These are phyloP conservation scores for Drosophila picticornis DNA, from an alignment of 2,888 invertebrate species.

Conservation along the genomic window DNA sequence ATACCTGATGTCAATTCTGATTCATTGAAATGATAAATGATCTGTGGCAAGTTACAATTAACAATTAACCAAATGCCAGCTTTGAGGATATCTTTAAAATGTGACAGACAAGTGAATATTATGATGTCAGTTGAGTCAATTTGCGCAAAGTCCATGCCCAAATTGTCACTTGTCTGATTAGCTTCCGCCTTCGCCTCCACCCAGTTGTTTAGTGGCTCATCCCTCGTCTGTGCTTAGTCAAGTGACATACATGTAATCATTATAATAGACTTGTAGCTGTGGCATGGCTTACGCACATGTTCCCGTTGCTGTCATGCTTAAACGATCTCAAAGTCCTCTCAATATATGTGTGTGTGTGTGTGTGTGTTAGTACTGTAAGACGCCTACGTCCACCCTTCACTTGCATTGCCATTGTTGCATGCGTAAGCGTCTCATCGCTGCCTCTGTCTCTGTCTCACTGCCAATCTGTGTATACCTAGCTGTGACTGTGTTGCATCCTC, in stretches of 20 bases:
- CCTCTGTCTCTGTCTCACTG: conserved; percentile 18
- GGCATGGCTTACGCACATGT: conserved; percentile 59
- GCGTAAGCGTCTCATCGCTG: conserved; percentile 50
- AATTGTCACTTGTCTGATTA: conserved; percentile 55
- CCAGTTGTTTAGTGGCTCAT: not conserved
- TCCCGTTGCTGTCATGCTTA: conserved; percentile 38
- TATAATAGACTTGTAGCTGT: conserved; percentile 52
- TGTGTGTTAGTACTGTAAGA: conserved; percentile 51
- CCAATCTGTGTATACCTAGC: conserved; percentile 18
- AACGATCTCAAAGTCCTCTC: conserved; percentile 49
- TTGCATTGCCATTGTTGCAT: conserved; percentile 76
- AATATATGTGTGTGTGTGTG: conserved; percentile 44
- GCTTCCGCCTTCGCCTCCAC: conserved; percentile 50
- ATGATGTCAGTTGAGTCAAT: conserved; percentile 44
- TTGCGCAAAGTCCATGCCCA: conserved; percentile 36
- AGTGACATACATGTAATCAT: conserved; percentile 72
- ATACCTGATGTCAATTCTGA: not conserved
- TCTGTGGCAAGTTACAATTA: not conserved
- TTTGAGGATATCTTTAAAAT: conserved; percentile 38
- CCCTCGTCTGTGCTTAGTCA: conserved; percentile 42
- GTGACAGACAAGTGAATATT: conserved; percentile 36
- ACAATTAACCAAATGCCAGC: conserved; percentile 8
- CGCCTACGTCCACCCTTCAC: conserved; percentile 34
- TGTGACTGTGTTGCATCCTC: conserved; percentile 14
- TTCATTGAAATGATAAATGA: not conserved